phyloP scores from a whole-genome alignment of 2,113 vertebrate species.

The Egretta garzetta region DNA sequence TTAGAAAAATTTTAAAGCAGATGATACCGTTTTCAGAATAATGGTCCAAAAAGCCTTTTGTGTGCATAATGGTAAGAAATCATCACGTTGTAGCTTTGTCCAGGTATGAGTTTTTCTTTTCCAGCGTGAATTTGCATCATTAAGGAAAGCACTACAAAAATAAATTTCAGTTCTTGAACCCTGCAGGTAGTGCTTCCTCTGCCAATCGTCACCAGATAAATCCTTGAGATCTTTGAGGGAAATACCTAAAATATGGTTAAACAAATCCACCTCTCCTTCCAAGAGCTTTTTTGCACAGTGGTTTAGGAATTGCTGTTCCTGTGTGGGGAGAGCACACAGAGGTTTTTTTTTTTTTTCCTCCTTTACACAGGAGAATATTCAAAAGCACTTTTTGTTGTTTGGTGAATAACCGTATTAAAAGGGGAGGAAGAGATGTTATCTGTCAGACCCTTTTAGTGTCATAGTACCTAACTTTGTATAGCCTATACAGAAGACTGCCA shows the following conservation, averaged over 20 bases:
- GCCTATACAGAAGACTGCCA: constrained; percentile 54
- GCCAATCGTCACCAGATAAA: neutral
- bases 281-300: neutral
- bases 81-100: neutral
- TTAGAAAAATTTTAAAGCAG: neutral
- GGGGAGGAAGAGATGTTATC: constrained; percentile 70
- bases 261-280: neutral
- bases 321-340: neutral
- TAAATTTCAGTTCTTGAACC: neutral
- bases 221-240: neutral
- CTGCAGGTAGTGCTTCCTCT: neutral
- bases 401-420: constrained; percentile 63
- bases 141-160: neutral
- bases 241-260: neutral
- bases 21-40: neutral
- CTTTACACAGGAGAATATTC: constrained; percentile 50
- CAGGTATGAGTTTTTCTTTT: neutral
- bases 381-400: constrained; percentile 62
- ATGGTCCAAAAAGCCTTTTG: neutral
- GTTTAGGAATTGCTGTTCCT: neutral
- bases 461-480: constrained; percentile 66
- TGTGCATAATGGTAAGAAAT: neutral
- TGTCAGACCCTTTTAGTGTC: constrained; percentile 72
- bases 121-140: neutral
- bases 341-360: neutral